Base-by-base conservation (phyloP, 2,113 vertebrate species). In the Paracyprichromis sp. region DNA sequence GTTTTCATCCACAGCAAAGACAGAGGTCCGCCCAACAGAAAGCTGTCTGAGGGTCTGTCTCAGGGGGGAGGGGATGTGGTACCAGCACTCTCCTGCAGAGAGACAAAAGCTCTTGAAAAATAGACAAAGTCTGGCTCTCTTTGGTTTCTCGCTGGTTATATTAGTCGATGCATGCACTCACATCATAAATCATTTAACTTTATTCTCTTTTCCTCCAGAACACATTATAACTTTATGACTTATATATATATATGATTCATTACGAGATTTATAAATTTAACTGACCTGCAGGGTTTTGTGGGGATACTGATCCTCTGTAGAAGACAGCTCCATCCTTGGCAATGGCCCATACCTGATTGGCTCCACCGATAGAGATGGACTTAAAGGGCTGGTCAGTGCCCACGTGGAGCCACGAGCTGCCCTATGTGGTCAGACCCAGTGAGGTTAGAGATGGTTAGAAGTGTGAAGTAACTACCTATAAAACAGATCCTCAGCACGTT, bases 331-430 rank as follows among this genome's bases (percentile, higher is more conserved):
- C 98, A 1, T 99, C 98, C 84, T 96, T 96, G 4, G 98, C 98
- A 76, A 99, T 97, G 4, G 98, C 98, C 99, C 99, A 99, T 88
- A 99, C 98, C 89, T 99, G 98, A 93, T 97, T 95, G 89, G 96
- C 98, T 31, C 97, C 97, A 10, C 99, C 99, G 0, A 99, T 95
- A 53, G 97, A 98, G 89, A 99, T 94, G 1, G 98, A 99, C 89
- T 97, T 95, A 29, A 99, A 99, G 53, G 99, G 98, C 93, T 99
- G 99, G 84, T 99, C 98, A 8, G 99, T 99, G 88, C 98, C 98
- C 4, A 99, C 97, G 0, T 99, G 99, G 14, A 99, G 97, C 99
- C 99, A 99, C 24, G 98, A 99, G 45, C 95, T 95, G 24, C 98
- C 98, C 99, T 99, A 90, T 53, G 45, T 43, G n/a, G 85, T 9